Base-by-base conservation (phyloP, 2,113 vertebrate genomes). In the Ptyas mucosa region DNA sequence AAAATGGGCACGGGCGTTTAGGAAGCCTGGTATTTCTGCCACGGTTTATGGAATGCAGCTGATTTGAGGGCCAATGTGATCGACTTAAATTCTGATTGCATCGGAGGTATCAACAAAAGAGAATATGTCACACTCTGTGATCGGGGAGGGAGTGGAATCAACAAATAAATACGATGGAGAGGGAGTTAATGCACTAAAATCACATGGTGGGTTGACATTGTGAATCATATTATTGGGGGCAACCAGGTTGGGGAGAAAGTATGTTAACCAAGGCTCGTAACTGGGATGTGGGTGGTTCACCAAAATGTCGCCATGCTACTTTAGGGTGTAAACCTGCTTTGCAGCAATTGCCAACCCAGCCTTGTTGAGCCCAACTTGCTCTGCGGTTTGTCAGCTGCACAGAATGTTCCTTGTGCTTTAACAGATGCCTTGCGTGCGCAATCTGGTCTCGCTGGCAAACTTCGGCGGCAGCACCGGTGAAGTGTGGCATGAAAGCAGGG, bases 361-460 rank as follows among this genome's bases (percentile, higher is more conserved):
- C 53, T 89, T 6, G 51, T 55, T 12, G 20, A 92, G 87, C 11
- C 5, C 61, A 4, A 49, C 43, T 89, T 91, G 26, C 64, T 39
- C 90, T 11, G 64, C 1, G 1, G 5, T 20, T 20, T 12, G 3
- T 26, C 52, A 61, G 64, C 29, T 10, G 93, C 90, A 89, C 90
- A 85, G 69, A 85, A 89, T 43, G 93, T 85, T 86, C 53, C 58
- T 91, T 85, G 87, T 61, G 34, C 43, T 6, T 21, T 18, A 86
- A 54, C 87, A 86, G 64, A 61, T 89, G 53, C n/a, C 46, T 61
- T 24, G 9, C 89, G 53, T 24, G 34, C 34, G 64, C 90, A 64
- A 86, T 89, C 54, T 91, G 90, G 87, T 55, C 87, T 1, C 54
- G 26, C 89, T 93, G 58, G 75, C 93, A 89, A 61, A 57, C 23